Evolutionary conservation across 2,888 invertebrate genomes (phyloP).

Genomic region (Petrolisthes cinctipes): DNA sequence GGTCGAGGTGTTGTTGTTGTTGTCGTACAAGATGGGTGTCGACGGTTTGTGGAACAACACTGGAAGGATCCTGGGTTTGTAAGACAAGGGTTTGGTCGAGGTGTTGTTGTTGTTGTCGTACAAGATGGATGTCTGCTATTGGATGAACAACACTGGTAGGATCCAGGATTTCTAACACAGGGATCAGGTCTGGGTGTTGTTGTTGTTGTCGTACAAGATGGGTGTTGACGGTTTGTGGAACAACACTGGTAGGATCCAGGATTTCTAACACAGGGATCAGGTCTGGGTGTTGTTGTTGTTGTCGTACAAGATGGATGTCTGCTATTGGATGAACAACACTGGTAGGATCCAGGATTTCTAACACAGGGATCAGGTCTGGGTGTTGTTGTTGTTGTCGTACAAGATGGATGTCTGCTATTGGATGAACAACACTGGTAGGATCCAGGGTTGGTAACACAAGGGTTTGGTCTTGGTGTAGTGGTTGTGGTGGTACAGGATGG

Average conservation of each 20-base stretch:
- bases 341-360: too few relatives aligned
- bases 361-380: too few relatives aligned
- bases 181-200: background rate
- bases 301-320: too few relatives aligned
- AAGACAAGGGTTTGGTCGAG: conserved; percentile 10
- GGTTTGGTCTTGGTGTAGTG: too few relatives aligned
- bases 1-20: conserved; percentile 15
- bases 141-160: too few relatives aligned
- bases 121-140: background rate
- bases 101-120: conserved; percentile 22
- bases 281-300: background rate
- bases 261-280: conserved; percentile 20
- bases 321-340: too few relatives aligned
- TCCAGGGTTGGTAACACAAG: too few relatives aligned
- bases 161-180: too few relatives aligned
- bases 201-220: conserved; percentile 67
- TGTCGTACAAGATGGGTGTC: conserved; percentile 35
- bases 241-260: conserved; percentile 26
- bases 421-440: too few relatives aligned
- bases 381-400: too few relatives aligned
- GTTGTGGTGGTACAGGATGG: conserved; percentile 26
- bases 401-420: too few relatives aligned
- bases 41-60: conserved; percentile 47
- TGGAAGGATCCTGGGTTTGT: conserved; percentile 38
- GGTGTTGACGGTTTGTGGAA: conserved; percentile 68